Base-by-base conservation (phyloP, 2,888 invertebrate genomes). In the Eupithecia subumbrata region DNA sequence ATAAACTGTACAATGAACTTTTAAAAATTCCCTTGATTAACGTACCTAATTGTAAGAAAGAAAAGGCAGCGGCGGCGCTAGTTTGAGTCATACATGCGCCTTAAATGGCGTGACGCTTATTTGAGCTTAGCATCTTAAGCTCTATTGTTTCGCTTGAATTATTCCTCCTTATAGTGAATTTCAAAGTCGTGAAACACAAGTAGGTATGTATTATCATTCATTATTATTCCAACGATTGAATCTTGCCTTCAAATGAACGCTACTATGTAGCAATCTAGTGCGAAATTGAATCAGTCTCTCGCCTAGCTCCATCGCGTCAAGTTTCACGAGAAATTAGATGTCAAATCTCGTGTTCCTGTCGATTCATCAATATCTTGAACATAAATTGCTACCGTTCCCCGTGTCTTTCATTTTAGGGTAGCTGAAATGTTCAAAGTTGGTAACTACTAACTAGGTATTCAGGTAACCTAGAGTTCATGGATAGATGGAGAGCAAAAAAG, bases 231-330 rank as follows among this genome's bases (percentile, higher is more conserved):
- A 34, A 64, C 34, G 16, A 64, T 64, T 64, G 18, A 11, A 64
- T 64, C 34, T 22, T 8, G 34, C 34, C 64, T 64, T 34, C 34
- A 64, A 64, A 64, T 18, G 25, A n/a, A 40, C 12, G 67, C 37
- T 34, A 40, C 67, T 67, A 22, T 25, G 60, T 60, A 25, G 25
- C 71, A 71, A 60, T 40, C 25, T 43, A 14, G 77, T 66, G 69
- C 56, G 69, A 76, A 64, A 71, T 72, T 71, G 68, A 68, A 68
- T 68, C 43, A 60, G 37, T 45, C 73, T 76, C 76, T 80, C 64
- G 52, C 34, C 16, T 69, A 64, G 56, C 70, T 71, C 69, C 56
- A 69, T 74, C 14, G 60, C 48, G 73, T 74, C 72, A 48, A 72
- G 72, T 48, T 79, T 76, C 66, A 71, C 48, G 64, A 64, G 45